Evolutionary conservation across 2,113 vertebrate species (phyloP).

Genomic region (Bolborhynchus lineola): DNA sequence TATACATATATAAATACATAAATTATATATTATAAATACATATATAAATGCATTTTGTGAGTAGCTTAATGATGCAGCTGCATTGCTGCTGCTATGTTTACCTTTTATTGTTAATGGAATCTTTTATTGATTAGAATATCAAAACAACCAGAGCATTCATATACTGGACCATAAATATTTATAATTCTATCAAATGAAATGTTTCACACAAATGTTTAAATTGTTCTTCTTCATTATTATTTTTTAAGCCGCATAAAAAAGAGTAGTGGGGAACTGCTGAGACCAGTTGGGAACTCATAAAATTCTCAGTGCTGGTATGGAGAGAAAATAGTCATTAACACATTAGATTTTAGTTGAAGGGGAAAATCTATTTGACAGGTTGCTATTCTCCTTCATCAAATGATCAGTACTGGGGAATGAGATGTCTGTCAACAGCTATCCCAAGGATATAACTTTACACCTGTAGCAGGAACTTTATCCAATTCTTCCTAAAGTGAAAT

Average conservation of each 20-base stretch:
- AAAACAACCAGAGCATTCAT: not conserved
- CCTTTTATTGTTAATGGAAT: not conserved
- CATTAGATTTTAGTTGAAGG: not conserved
- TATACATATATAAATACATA: not conserved
- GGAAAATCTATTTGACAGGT: not conserved
- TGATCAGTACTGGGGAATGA: not conserved
- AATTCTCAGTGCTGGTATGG: not conserved
- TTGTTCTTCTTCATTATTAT: not conserved
- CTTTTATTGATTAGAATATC: slow-evolving; percentile 9
- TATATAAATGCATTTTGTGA: not conserved
- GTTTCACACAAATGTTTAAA: not conserved
- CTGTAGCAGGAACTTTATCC: not conserved
- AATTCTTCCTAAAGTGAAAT: not conserved
- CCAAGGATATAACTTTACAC: not conserved
- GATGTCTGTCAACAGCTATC: not conserved
- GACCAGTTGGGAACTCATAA: not conserved
- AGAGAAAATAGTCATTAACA: not conserved
- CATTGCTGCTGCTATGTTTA: not conserved
- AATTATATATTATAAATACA: not conserved
- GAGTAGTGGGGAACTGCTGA: not conserved
- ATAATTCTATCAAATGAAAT: not conserved
- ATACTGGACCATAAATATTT: not conserved
- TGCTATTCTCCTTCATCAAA: not conserved
- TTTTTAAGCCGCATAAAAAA: not conserved
- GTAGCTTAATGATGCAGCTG: slow-evolving; percentile 27